Percentiles rank a stretch among this genome's conserved stretches.
Conservation (phyloP, 2,113 vertebrate genomes). For the Mormoops blainvillei region DNA sequence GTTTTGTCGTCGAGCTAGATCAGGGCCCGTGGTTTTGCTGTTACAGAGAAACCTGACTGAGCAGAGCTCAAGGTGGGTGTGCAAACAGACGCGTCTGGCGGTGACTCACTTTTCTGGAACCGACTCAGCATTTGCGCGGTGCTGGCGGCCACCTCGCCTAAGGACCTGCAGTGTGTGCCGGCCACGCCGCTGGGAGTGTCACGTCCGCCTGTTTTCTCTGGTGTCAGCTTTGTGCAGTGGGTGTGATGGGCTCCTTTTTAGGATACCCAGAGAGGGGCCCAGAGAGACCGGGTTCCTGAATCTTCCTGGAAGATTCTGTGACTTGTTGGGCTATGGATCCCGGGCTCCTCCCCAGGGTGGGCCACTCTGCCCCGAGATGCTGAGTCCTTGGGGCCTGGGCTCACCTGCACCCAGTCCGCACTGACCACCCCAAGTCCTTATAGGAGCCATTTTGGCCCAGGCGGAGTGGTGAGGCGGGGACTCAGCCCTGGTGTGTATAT, state of each 20-base stretch:
- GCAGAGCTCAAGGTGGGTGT: neutral
- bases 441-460: neutral
- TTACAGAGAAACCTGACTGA: rapidly evolving
- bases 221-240: rapidly evolving
- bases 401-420: rapidly evolving
- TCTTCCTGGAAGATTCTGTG: neutral
- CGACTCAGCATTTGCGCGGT: rapidly evolving
- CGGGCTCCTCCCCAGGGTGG: rapidly evolving
- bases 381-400: neutral
- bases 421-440: rapidly evolving
- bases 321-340: neutral
- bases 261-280: neutral
- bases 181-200: rapidly evolving
- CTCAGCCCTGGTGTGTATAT: neutral
- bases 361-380: neutral
- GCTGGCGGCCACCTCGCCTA: rapidly evolving
- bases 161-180: neutral
- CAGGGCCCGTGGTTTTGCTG: rapidly evolving
- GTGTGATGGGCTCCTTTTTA: neutral
- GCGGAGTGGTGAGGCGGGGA: no score
- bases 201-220: rapidly evolving
- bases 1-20: rapidly evolving
- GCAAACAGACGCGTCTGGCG: rapidly evolving
- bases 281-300: neutral
- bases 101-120: neutral